These are phyloP conservation scores for Fabriciana adippe DNA, from an alignment of 2,888 invertebrate species.

Conservation along the genomic window DNA sequence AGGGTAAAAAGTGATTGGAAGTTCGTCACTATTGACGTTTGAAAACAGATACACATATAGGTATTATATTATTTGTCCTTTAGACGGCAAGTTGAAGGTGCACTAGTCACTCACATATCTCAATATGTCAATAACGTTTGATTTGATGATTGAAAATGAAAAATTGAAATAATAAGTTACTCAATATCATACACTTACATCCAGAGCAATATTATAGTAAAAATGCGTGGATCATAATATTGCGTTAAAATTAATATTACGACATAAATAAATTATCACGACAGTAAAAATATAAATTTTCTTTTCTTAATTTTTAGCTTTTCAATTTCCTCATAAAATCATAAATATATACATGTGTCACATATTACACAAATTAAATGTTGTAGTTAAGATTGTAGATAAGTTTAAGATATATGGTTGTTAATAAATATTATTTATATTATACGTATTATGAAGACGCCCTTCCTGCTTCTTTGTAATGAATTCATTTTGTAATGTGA, in stretches of 20 bases:
- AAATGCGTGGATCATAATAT: no score
- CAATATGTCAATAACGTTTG: no score
- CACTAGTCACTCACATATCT: no score
- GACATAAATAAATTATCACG: conserved; percentile 1
- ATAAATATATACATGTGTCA: conserved; percentile 26
- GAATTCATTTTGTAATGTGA: conserved; percentile 47
- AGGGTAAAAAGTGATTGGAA: no score
- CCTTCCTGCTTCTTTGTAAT: conserved; percentile 47
- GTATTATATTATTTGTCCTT: no score
- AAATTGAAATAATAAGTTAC: no score
- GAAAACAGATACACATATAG: no score
- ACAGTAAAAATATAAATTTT: neutral
- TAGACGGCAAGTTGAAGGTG: no score
- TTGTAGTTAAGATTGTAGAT: conserved; percentile 38
- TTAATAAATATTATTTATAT: conserved; percentile 39
- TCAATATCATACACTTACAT: no score
- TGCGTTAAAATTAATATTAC: neutral
- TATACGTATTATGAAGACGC: conserved; percentile 41
- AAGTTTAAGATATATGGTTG: conserved; percentile 34
- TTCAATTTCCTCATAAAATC: conserved; percentile 22
- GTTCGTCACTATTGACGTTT: no score
- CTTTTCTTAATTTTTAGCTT: neutral
- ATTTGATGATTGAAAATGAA: no score
- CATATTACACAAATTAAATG: conserved; percentile 35
- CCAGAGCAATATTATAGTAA: no score